phyloP scores from a whole-genome alignment of 2,797 vertebrate genomes.

The Smutsia gigantea region DNA sequence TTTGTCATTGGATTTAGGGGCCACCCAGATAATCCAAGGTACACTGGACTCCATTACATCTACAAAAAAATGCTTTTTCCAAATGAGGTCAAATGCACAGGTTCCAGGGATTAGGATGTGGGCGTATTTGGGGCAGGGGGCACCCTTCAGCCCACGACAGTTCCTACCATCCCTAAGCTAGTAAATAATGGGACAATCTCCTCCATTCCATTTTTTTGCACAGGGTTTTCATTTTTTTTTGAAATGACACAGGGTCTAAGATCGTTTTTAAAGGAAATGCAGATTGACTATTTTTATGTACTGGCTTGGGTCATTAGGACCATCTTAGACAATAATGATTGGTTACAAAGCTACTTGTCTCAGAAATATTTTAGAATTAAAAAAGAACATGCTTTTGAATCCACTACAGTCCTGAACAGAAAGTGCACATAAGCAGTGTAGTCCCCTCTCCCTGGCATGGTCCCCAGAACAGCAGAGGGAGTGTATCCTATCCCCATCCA shows the following conservation, averaged over 20 bases:
- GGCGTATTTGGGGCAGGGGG: no score
- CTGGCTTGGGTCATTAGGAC: not conserved
- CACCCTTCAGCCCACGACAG: rapidly evolving
- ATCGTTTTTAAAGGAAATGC: not conserved
- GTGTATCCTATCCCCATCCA: not conserved
- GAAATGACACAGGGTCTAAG: not conserved
- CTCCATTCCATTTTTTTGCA: not conserved
- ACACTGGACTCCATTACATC: not conserved
- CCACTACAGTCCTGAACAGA: not conserved
- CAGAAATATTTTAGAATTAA: not conserved
- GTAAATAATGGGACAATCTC: not conserved
- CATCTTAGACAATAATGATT: not conserved
- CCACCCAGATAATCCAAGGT: not conserved
- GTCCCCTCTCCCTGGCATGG: not conserved
- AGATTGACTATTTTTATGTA: not conserved
- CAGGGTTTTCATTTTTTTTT: not conserved
- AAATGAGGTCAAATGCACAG: not conserved
- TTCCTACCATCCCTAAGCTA: not conserved
- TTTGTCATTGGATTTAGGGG: not conserved
- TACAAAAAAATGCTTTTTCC: not conserved
- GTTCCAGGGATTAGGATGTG: not conserved
- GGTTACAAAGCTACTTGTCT: not conserved
- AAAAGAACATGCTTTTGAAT: not conserved
- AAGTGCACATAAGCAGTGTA: not conserved
- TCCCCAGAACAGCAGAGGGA: not conserved